Evolutionary conservation across 2,888 invertebrate genomes (phyloP).

Genomic region (Monopis laevigella): DNA sequence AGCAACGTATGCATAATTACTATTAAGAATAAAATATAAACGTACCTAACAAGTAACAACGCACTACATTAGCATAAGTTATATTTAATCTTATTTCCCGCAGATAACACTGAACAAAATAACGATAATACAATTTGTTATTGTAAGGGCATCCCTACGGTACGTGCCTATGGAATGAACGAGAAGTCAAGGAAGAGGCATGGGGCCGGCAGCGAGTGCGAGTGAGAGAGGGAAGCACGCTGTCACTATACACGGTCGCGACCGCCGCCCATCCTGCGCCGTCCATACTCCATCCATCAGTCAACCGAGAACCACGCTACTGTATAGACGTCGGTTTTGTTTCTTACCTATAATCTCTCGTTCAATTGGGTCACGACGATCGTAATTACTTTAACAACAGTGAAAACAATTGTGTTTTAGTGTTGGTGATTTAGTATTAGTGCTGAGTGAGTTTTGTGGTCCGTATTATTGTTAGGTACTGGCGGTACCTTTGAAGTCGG

Average conservation of each 20-base stretch:
- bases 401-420: conserved; percentile 21
- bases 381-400: conserved; percentile 32
- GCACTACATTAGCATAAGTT: no score
- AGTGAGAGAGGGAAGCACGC: conserved; percentile 1
- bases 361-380: conserved; percentile 57
- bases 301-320: conserved; percentile 44
- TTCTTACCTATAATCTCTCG: conserved; percentile 40
- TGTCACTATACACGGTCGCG: conserved; percentile 1
- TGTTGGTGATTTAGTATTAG: conserved; percentile 20
- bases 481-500: conserved; percentile 62
- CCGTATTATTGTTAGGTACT: conserved; percentile 18
- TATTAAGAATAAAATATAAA: no score
- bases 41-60: no score
- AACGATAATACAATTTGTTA: conserved; percentile 3
- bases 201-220: conserved; percentile 13
- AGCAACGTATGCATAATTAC: no score
- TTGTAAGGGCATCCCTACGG: background rate
- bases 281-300: conserved; percentile 31
- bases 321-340: conserved; percentile 36
- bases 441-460: conserved; percentile 34
- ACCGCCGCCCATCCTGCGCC: conserved; percentile 6
- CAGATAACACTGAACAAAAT: no score
- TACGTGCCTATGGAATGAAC: conserved; percentile 9
- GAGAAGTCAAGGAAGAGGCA: conserved; percentile 9
- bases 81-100: no score